Base-by-base conservation (phyloP, 2,113 vertebrate species). In the Pristiophorus japonicus region DNA sequence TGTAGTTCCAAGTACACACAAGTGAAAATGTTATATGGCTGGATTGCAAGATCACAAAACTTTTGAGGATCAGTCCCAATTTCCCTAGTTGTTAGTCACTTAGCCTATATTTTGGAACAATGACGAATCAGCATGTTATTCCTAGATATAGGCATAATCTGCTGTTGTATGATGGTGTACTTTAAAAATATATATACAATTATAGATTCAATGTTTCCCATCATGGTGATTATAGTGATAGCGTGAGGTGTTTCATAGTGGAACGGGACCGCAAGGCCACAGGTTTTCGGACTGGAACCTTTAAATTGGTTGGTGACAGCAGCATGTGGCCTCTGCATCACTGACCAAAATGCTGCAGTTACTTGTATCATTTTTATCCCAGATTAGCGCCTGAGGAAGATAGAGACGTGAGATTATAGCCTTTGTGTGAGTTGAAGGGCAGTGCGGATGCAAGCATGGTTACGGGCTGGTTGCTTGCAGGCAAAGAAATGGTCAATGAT, bases 121-220 rank as follows among this genome's bases (percentile, higher is more conserved):
- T 94, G 92, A 94, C 63, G 70, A 70, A 94, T 67, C 63, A 47
- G 65, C 47, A 30, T 92, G 55, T 94, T 45, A 94, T 94, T 94
- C 45, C 22, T 38, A 94, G 45, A 73, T 34, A 81, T 38, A 94
- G 38, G 20, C 51, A 51, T 94, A 94, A 94, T 94, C 16, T 94
- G 70, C 42, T 94, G 90, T 42, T 42, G 11, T 94, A 30, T 70
- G 66, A 34, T 42, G 59, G 62, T 67, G 42, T 70, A 30, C 38
- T 70, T 94, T 94, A 4, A 94, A 88, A 62, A 94, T 47, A 45
- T 94, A 4, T 47, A 14, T 94, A 12, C 24, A 94, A 73, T 94
- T 94, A 47, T 70, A 34, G 38, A 94, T 66, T 27, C 0, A 20
- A 10, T 24, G 16, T 42, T 45, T 27, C 62, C 88, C 65, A 0